Base-by-base conservation (phyloP, 2,888 invertebrate genomes). In the Erebia epiphron region DNA sequence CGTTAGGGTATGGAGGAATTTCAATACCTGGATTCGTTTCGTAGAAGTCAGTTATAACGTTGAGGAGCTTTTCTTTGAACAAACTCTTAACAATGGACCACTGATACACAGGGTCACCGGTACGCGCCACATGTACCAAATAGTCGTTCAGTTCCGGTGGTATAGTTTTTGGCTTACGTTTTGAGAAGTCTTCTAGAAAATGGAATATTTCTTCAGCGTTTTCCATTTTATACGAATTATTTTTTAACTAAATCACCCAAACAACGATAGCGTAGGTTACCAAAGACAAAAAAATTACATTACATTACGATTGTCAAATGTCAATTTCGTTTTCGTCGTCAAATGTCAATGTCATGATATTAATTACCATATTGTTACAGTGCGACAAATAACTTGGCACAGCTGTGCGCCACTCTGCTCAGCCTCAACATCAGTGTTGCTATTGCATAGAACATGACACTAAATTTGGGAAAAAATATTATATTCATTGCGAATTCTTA, bases 61-160 rank as follows among this genome's bases (percentile, higher is more conserved):
- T 95, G 56, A 97, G 94, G 57, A 98, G 93, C 88, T 98, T 98
- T 84, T 97, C 97, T 77, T 97, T 95, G 86, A 98, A 97, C 79
- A 99, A 95, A 84, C 96, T 96, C 89, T 98, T 98, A 65, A 98
- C 95, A 76, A 97, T 94, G 60, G 96, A 93, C 98, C 98, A 99
- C 83, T 98, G 98, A 86, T 98, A 98, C 76, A 98, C 95, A 52
- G 98, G 98, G 91, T 98, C 98, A 76, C 99, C 98, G 82, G 98
- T 98, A 89, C 97, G 97, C 7, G 98, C 98, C 78, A 99, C 98
- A 93, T 97, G 97, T 69, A 95, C 95, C 77, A 99, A 94, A 86
- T 98, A 98, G 73, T 98, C 98, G 82, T 98, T 98, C 73, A 99
- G 94, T 83, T 98, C 96, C 75, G 96, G 95, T 21, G 98, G 98